Evolutionary conservation across 2,888 invertebrate species (phyloP), one percentile per base, ranked within the genome.

Genomic region (Carabus problematicus): DNA sequence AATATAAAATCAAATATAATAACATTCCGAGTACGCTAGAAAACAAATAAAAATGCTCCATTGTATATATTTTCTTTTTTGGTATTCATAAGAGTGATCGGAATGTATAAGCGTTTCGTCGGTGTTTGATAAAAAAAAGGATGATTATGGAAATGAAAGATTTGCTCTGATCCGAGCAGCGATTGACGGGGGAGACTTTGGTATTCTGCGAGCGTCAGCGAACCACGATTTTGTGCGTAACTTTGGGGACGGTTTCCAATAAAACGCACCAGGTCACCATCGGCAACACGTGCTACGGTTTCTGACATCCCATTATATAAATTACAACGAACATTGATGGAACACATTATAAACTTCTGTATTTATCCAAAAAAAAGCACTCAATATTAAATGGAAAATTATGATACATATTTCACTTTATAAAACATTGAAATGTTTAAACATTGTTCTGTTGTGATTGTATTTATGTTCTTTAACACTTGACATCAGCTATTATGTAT

Each of bases 101-200:
- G 60, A 67, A 67, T 67, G 49, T 60, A 67, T 67, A 67, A 67
- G 60, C 59, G 54, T 52, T 52, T 52, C 3, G 43, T 55, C 41
- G 52, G 60, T 67, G 54, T 67, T 67, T 60, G 60, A 67, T 60
- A 67, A 67, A 67, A 67, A 67, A 49, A 16, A 60, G 67, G 42
- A 52, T 67, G 67, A 67, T 67, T 67, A 67, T 67, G 67, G 67
- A 60, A 67, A 67, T 67, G 67, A 67, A 67, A 67, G 67, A 67
- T 67, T 67, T 67, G 64, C 49, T 14, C 42, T 60, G 67, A 67
- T 67, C 66, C 67, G 19, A 52, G 59, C 49, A 59, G 49, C 58
- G 56, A 59, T 59, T 18, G 60, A 40, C 54, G 18, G 54, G 9
- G 19, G 54, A 14, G 19, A 39, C 6, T 43, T 66, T 66, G 16